Evolutionary conservation across 2,797 vertebrate species (phyloP), one percentile per base, ranked within the genome.

Genomic region (Crax fasciolata): DNA sequence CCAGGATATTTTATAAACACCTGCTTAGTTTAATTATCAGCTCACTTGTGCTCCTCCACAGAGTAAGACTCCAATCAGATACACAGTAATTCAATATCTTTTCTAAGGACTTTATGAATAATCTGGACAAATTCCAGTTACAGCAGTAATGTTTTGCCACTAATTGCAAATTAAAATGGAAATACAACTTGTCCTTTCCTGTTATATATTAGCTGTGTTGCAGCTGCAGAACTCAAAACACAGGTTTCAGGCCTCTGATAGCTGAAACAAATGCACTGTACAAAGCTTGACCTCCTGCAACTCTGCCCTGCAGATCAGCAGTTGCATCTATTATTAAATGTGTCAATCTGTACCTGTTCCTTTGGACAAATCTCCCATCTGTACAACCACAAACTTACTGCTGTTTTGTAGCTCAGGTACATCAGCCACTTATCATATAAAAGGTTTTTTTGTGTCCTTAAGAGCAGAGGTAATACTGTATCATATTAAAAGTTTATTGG

Each of bases 11-110:
- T 68, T 44, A n/a, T 43, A 75, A 91, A 72, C 17, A 85, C 5
- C 24, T 65, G 38, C 63, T 75, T 24, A 52, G n/a, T 59, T 70
- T 48, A 77, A 54, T 80, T 51, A 65, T 9, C 6, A 12, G 2
- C 28, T 39, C 70, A 89, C 2, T 14, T 20, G 25, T 84, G 43
- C 30, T 70, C 20, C 57, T 58, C 27, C 58, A 46, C 23, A 65
- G 11, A 58, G 66, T 2, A 74, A 74, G 35, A 57, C 8, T 18
- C 24, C 70, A 61, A 61, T 12, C 21, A 55, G 46, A 48, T 58
- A 48, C 1, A 5, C 2, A 63, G 27, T 35, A 71, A 68, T 39
- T 44, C 1, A 0, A 6, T 44, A 49, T 20, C 10, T 74, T 83
- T 73, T 48, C 78, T 52, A 70, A 57, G 25, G 46, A 54, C 74